Conservation (phyloP, 2,888 invertebrate species). For the Microplitis deprimator region DNA sequence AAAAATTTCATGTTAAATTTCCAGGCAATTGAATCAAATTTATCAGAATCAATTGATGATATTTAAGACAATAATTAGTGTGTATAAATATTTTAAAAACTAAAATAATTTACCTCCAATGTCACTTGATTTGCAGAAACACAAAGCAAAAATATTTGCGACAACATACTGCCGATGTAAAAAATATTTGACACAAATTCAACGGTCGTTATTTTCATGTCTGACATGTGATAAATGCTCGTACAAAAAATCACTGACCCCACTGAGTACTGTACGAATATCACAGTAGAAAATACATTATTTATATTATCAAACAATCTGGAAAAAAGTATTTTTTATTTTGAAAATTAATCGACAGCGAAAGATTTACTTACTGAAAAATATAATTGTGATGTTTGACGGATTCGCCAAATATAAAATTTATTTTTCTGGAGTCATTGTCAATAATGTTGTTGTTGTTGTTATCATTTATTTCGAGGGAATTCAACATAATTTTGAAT, state of each 20-base stretch:
- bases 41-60: too few relatives aligned
- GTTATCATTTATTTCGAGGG: constrained; percentile 6
- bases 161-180: constrained; percentile 12
- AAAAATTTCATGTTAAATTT: too few relatives aligned
- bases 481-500: constrained; percentile 14
- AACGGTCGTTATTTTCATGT: constrained; percentile 33
- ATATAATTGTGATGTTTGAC: constrained; percentile 44
- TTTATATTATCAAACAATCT: constrained; percentile 49
- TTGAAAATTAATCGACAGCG: not conserved
- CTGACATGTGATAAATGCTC: constrained; percentile 50
- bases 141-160: constrained; percentile 22
- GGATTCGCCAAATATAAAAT: constrained; percentile 28
- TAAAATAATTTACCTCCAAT: constrained; percentile 8
- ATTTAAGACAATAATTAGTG: too few relatives aligned
- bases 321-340: not conserved
- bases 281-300: constrained; percentile 44
- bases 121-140: constrained; percentile 13
- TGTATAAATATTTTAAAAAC: not conserved
- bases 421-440: not conserved
- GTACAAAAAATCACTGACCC: constrained; percentile 51
- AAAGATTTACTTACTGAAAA: constrained; percentile 26
- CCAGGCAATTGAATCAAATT: too few relatives aligned
- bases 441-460: not conserved
- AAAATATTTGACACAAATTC: constrained; percentile 12
- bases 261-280: constrained; percentile 51